phyloP scores from a whole-genome alignment of 2,113 vertebrate genomes.

The Lampris incognitus region DNA sequence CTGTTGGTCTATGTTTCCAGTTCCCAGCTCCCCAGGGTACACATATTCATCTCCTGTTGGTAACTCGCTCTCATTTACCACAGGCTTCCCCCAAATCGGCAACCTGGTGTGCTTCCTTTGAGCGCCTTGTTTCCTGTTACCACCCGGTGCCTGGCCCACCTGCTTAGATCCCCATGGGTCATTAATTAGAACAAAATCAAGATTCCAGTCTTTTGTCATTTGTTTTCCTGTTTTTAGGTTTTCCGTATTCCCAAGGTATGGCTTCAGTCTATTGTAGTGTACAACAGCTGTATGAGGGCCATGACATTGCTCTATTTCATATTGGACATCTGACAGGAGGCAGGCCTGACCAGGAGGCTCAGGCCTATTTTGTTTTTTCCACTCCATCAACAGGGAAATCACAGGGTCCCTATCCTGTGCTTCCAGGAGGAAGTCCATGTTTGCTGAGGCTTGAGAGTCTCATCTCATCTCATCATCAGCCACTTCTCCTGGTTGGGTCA shows the following conservation, averaged over 20 bases:
- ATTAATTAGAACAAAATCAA: conserved; percentile 2
- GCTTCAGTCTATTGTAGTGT: neutral
- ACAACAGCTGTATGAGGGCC: neutral
- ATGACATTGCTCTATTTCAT: neutral
- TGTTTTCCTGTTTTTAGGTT: neutral
- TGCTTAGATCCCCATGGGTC: neutral
- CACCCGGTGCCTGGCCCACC: neutral
- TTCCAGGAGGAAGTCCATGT: too few species aligned
- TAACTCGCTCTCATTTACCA: neutral
- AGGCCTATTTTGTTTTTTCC: too few species aligned
- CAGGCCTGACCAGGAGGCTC: too few species aligned
- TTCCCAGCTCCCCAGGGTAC: neutral
- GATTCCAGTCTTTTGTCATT: neutral
- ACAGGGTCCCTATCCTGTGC: too few species aligned
- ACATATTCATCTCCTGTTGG: neutral
- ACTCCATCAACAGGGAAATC: too few species aligned
- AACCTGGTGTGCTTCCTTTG: neutral
- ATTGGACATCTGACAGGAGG: neutral
- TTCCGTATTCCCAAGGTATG: neutral
- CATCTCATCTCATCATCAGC: too few species aligned
- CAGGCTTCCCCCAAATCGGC: neutral
- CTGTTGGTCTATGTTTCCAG: neutral
- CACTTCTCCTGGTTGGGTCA: too few species aligned
- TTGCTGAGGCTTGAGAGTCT: too few species aligned
- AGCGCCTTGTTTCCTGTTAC: neutral